phyloP scores from a whole-genome alignment of 2,797 vertebrate genomes.

The Chaetodon trifasciatus region DNA sequence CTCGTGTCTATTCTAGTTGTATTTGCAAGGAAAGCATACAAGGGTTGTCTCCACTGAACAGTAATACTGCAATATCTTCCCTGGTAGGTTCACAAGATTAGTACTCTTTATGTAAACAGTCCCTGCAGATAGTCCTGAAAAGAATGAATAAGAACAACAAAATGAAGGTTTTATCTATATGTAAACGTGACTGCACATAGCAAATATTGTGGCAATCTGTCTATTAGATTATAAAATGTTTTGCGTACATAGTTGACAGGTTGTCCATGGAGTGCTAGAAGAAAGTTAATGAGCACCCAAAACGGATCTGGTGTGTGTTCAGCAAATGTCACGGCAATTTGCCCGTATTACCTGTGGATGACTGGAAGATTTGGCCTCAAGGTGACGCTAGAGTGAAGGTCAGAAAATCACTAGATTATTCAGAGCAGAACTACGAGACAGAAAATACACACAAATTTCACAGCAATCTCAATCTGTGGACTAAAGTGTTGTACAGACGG shows the following conservation, averaged over 20 bases:
- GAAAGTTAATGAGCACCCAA: background rate
- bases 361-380: background rate
- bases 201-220: background rate
- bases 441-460: no score
- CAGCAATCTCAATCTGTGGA: no score
- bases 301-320: background rate
- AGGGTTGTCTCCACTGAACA: background rate
- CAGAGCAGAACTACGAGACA: background rate
- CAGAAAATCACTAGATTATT: background rate
- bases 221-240: constrained; percentile 10
- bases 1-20: background rate
- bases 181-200: background rate
- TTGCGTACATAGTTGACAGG: background rate
- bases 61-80: no score
- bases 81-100: background rate
- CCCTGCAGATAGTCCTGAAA: background rate
- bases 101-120: background rate
- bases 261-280: background rate
- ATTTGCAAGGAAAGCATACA: constrained; percentile 8
- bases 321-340: background rate
- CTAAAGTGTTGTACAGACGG: background rate
- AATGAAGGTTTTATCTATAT: background rate
- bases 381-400: background rate
- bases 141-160: background rate
- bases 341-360: no score